Base-by-base conservation (phyloP, 2,113 vertebrate species). In the Leptosomus discolor region DNA sequence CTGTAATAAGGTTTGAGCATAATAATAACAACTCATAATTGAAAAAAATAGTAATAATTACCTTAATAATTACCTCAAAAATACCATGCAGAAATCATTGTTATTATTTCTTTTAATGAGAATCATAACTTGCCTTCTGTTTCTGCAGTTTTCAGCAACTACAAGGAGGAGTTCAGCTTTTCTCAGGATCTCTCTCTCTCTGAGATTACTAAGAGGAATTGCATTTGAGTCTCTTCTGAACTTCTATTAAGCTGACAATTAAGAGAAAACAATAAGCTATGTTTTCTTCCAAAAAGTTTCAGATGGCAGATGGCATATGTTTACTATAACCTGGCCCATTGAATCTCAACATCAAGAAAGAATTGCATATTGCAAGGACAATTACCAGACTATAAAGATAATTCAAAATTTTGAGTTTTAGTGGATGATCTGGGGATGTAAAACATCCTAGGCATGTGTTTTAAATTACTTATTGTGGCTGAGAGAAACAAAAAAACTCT, bases 311-410 rank as follows among this genome's bases (percentile, higher is more conserved):
- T 48, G 2, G 2, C 16, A 39, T 39, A 26, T 64, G 20, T 79
- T 68, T 77, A 61, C 61, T 0, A 0, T 61, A 82, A 60, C 14
- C 22, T 13, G 5, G 43, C 11, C 18, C 13, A 32, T 2, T 58
- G 32, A 63, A 58, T 70, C 19, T 77, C 69, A 82, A 13, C 5
- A 27, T 67, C 39, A 63, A 68, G 36, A 88, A 53, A 0, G 0
- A 78, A 71, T 71, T 8, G 11, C 4, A 15, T 58, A 39, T 63
- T 87, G 22, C 4, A 48, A 80, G 29, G 30, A 69, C 24, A 91
- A 89, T 50, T 58, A 51, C 5, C 9, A 43, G 32, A 43, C 16
- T 39, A 6, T 18, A 74, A 77, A 84, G 8, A 51, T 68, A 63
- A 78, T 1, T 2, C 12, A 69, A 76, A 65, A 50, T 74, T 45